Base-by-base conservation (phyloP, 1,140 invertebrate species). In the Drosophila littoralis region DNA sequence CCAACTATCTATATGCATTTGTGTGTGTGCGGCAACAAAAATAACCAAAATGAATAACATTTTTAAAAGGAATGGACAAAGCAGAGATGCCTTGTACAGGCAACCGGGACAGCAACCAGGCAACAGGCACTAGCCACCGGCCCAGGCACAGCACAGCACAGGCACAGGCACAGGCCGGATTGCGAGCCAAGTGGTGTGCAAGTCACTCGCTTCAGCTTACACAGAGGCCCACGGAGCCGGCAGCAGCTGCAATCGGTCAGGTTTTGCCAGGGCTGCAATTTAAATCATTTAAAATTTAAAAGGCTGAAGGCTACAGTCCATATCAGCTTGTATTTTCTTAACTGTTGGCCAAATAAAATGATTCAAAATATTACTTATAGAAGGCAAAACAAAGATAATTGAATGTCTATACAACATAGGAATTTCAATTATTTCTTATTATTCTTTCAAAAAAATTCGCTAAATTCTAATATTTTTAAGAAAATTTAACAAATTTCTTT, bases 11-110 rank as follows among this genome's bases (percentile, higher is more conserved):
- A 54, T 78, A 79, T 83, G 54, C 55, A 55, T 15, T 33, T 68
- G 61, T 68, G 40, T 68, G 40, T 68, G 74, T 52, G 66, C 28
- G 55, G 57, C 52, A 70, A 55, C 46, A 77, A 86, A 85, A 83
- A 83, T 80, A 88, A 88, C 74, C 74, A 89, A 88, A 89, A 83
- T 75, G 77, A 82, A 77, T 82, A 88, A 83, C 79, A 83, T 89
- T 88, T 89, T 60, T 22, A 48, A 79, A 77, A 70, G 70, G 74
- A 83, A 89, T 50, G 74, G 65, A 77, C 79, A 70, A 88, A 79
- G 76, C 57, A 36, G 38, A 75, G 50, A 70, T 86, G 69, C 76
- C 68, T 66, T 60, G 51, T 54, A 58, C 65, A 67, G 69, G 61
- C 68, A 50, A 35, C 66, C 36, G 43, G 57, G 55, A 69, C 28